A percentile compares a stretch with the other conserved stretches of the same genome.
These are phyloP conservation scores for Catharus minimus DNA, from an alignment of 2,113 vertebrate species.

Conservation along the genomic window DNA sequence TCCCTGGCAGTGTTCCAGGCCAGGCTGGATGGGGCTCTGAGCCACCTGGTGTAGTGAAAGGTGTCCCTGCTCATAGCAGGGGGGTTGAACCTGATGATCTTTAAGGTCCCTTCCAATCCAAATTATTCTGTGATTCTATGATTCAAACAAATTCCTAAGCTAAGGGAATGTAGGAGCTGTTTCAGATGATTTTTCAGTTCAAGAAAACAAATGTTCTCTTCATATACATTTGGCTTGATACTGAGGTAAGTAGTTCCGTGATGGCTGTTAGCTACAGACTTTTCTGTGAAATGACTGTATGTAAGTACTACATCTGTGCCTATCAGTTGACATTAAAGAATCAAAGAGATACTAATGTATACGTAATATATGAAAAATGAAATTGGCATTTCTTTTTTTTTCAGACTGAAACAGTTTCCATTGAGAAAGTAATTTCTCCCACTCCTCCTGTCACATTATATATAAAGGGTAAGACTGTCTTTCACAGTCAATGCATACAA, in stretches of 20 bases:
- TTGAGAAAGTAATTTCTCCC: neutral
- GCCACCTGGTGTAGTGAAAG: neutral
- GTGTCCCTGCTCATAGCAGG: neutral
- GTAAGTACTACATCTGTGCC: neutral
- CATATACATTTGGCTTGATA: neutral
- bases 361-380: neutral
- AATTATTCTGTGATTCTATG: neutral
- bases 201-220: neutral
- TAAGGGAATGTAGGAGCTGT: neutral
- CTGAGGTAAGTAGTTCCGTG: neutral
- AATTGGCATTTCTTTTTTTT: neutral
- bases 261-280: neutral
- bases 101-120: neutral
- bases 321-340: neutral
- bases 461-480: neutral
- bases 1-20: neutral
- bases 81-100: accelerated
- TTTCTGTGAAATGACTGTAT: neutral
- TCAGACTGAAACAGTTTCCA: neutral
- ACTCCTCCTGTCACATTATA: neutral
- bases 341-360: neutral
- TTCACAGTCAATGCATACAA: neutral
- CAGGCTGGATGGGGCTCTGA: accelerated
- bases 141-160: neutral
- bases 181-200: neutral